Evolutionary conservation across 2,797 vertebrate genomes (phyloP).

Genomic region (Anas georgica): DNA sequence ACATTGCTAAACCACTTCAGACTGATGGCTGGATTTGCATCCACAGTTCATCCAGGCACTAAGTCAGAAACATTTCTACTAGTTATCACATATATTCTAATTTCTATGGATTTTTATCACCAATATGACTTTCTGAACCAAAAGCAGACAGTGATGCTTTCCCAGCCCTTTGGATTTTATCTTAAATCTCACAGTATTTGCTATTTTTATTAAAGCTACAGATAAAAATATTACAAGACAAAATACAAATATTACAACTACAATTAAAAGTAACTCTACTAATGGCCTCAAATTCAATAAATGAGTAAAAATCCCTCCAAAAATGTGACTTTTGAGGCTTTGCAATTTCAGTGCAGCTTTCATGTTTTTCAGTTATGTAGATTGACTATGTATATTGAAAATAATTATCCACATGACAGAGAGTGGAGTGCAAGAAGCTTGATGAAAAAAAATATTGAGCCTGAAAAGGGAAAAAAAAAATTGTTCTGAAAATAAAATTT

Average conservation of each 20-base stretch:
- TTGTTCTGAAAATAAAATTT: background rate
- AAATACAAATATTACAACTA: background rate
- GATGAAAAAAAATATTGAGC: background rate
- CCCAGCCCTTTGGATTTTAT: background rate
- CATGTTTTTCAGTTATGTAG: background rate
- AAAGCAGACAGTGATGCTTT: background rate
- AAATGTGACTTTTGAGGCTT: background rate
- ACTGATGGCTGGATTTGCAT: background rate
- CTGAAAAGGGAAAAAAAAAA: background rate
- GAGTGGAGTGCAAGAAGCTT: background rate
- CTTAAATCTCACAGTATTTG: background rate
- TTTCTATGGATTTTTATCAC: background rate
- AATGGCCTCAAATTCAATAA: background rate
- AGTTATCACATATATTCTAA: background rate
- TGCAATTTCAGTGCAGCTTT: background rate
- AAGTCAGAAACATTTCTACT: background rate
- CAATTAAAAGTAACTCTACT: background rate
- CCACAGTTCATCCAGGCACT: background rate
- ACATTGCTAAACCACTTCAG: background rate
- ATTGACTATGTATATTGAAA: background rate
- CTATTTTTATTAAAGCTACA: background rate
- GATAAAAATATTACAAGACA: background rate
- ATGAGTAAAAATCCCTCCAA: background rate
- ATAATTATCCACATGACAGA: background rate
- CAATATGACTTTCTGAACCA: background rate